Base-by-base conservation (phyloP, 2,888 invertebrate genomes). In the Xestia sexstrigata region DNA sequence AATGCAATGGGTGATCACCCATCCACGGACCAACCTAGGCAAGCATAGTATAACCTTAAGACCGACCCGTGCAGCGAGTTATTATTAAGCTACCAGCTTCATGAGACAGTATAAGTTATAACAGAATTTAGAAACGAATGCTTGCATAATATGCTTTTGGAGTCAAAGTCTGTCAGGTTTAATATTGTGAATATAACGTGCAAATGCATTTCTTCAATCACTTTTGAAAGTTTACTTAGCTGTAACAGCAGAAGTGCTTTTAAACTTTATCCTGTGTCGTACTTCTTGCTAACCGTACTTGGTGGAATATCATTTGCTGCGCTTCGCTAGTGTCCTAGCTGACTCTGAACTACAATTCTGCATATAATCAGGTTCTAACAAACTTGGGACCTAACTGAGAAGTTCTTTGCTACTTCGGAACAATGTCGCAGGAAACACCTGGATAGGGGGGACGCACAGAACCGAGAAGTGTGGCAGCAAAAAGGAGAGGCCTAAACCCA, bases 311-410 rank as follows among this genome's bases (percentile, higher is more conserved):
- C 66, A 83, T 84, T 79, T 74, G 60, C 62, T 8, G 58, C 63
- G n/a, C 70, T 86, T 26, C 52, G 30, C 72, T 74, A n/a, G 67
- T 26, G 49, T 69, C 39, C 42, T 65, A 52, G 60, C 70, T 68
- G 47, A 55, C 52, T 76, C n/a, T 26, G 26, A 70, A 73, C 49
- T 78, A 74, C 78, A 74, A 71, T 85, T 68, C 69, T 65, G 60
- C 60, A 85, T 71, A 78, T 72, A 78, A 82, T 85, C 68, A 85
- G n/a, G 52, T 78, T 78, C 65, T 30, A 1, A n/a, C 60, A 30
- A 86, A 84, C 49, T 84, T 76, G 39, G 26, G 20, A 75, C 23
- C 35, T 66, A 72, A 72, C 78, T 42, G 13, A 60, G 60, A 62
- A 72, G 58, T 73, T 72, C 58, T 82, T 70, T 35, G 26, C 42